Conservation (phyloP, 2,113 vertebrate species). For the Istiophorus platypterus region DNA sequence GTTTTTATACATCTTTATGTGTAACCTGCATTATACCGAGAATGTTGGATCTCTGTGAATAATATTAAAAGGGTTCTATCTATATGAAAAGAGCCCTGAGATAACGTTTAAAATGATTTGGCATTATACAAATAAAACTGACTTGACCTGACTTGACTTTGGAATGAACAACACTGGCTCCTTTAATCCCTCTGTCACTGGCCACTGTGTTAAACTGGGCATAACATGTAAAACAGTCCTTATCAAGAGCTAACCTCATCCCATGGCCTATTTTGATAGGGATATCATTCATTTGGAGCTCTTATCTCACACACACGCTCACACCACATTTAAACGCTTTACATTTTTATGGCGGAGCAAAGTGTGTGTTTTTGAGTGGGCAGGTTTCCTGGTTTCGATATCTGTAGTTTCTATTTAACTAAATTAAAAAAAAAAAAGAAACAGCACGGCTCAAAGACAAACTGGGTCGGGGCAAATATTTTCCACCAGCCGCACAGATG, state of each 20-base stretch:
- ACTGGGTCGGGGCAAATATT: background rate
- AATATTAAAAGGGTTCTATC: too few relatives aligned
- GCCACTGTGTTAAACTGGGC: background rate
- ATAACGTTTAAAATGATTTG: too few relatives aligned
- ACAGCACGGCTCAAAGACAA: background rate
- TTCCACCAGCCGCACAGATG: background rate
- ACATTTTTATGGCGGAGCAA: background rate
- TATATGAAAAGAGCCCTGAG: too few relatives aligned
- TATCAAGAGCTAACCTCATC: background rate
- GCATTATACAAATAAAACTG: too few relatives aligned
- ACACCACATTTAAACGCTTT: background rate
- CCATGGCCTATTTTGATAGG: background rate
- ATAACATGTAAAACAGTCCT: background rate
- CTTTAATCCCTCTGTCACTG: background rate
- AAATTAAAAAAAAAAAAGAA: background rate
- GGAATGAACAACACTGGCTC: background rate
- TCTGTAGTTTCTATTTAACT: background rate
- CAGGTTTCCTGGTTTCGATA: background rate
- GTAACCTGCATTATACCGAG: too few relatives aligned
- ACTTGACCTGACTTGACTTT: background rate
- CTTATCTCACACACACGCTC: slow-evolving; percentile 3
- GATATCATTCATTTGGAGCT: background rate
- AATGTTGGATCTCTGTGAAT: too few relatives aligned
- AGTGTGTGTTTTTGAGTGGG: background rate
- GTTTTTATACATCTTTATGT: too few relatives aligned